A percentile compares a stretch with the other conserved stretches of the same genome.
Evolutionary conservation across 2,797 vertebrate species (phyloP).

Genomic region (Iguana delicatissima): DNA sequence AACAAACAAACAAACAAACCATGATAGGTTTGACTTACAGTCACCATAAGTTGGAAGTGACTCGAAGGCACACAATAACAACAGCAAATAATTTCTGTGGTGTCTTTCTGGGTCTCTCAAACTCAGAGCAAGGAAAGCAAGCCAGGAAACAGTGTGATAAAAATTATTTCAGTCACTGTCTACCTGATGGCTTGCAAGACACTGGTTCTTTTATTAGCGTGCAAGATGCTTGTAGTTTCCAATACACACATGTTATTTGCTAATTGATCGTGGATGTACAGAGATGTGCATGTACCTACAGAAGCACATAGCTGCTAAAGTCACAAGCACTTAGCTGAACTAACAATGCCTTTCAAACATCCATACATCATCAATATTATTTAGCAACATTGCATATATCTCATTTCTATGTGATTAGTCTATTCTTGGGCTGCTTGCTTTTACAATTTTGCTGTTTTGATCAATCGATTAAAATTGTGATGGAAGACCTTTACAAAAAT

Average conservation of each 20-base stretch:
- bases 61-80: too few species aligned
- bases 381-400: neutral
- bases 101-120: neutral
- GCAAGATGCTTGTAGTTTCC: too few species aligned
- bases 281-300: neutral
- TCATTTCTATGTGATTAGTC: neutral
- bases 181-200: neutral
- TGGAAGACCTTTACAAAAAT: neutral
- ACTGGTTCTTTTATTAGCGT: too few species aligned
- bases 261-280: neutral
- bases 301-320: neutral
- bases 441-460: conserved; percentile 4
- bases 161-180: neutral
- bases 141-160: neutral
- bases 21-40: too few species aligned
- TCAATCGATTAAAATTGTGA: neutral
- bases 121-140: neutral
- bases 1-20: too few species aligned
- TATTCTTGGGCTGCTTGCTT: neutral
- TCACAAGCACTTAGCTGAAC: neutral
- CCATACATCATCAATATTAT: neutral
- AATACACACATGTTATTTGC: neutral
- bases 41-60: too few species aligned
- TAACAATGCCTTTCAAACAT: neutral
- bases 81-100: neutral